phyloP scores from a whole-genome alignment of 2,113 vertebrate species.

The Cyrtonyx montezumae region DNA sequence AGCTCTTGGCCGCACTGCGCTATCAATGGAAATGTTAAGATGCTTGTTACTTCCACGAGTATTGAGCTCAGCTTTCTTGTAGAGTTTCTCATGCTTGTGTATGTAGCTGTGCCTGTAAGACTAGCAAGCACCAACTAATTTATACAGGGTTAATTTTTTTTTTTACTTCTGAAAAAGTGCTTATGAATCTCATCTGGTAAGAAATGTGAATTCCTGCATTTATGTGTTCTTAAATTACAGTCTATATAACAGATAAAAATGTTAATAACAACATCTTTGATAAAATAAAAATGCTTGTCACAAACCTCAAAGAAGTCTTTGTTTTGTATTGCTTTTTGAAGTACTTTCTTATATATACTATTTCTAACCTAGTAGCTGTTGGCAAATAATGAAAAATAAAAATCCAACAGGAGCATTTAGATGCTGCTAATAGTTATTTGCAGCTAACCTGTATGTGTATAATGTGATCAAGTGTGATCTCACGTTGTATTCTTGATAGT shows the following conservation, averaged over 20 bases:
- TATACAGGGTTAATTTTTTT: background rate
- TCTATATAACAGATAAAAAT: background rate
- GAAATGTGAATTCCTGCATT: background rate
- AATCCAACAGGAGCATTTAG: background rate
- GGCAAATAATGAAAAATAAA: background rate
- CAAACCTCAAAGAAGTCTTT: background rate
- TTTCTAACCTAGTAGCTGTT: background rate
- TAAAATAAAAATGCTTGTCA: slow-evolving; percentile 8
- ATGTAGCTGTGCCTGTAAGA: rapidly evolving
- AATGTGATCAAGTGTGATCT: background rate
- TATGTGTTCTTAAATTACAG: background rate
- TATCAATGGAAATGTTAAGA: background rate
- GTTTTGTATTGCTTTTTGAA: background rate
- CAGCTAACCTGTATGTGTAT: background rate
- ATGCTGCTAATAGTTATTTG: background rate
- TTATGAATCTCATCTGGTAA: background rate
- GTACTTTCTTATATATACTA: background rate
- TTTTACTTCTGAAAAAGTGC: background rate
- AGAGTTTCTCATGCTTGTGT: rapidly evolving
- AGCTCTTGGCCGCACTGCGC: background rate
- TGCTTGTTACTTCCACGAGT: background rate
- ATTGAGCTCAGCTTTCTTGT: rapidly evolving
- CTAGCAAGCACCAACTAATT: background rate
- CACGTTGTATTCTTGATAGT: background rate
- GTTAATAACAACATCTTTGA: background rate